Evolutionary conservation across 2,113 vertebrate genomes (phyloP).

Genomic region (Alexandromys fortis): DNA sequence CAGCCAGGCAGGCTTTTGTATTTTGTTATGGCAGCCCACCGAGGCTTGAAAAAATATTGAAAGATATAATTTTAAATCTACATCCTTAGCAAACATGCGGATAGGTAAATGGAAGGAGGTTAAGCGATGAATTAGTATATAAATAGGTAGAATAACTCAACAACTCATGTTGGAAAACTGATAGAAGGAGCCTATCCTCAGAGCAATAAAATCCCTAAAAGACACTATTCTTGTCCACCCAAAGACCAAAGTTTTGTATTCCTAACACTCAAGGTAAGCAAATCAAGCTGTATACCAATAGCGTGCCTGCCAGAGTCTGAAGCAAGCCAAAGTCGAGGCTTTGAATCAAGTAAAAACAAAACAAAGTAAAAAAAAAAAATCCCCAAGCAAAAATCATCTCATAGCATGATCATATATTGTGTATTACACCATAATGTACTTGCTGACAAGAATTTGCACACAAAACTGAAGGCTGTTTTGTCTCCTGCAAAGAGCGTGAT

Average conservation of each 20-base stretch:
- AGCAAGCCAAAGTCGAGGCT: conserved; percentile 5
- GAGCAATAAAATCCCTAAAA: background rate
- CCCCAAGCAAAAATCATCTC: conserved; percentile 3
- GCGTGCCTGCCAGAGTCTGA: conserved; percentile 29
- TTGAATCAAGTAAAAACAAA: conserved; percentile 49
- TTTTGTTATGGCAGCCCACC: background rate
- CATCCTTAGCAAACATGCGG: background rate
- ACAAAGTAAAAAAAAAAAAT: background rate
- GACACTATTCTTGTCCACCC: background rate
- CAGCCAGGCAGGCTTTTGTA: background rate
- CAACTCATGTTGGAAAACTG: background rate
- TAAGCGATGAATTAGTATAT: background rate
- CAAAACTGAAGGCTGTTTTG: conserved; percentile 66
- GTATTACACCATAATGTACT: conserved; percentile 48
- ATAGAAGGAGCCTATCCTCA: background rate
- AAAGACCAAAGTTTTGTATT: background rate
- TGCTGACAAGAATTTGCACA: conserved; percentile 76
- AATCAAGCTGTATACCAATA: background rate
- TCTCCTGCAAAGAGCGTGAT: conserved; percentile 75
- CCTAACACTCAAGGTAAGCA: background rate
- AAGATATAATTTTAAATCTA: conserved; percentile 1
- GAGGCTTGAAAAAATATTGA: background rate
- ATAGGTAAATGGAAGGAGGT: background rate
- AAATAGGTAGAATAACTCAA: background rate
- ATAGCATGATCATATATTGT: conserved; percentile 35